Base-by-base conservation (phyloP, 2,888 invertebrate species). In the Ferrisia virgata region DNA sequence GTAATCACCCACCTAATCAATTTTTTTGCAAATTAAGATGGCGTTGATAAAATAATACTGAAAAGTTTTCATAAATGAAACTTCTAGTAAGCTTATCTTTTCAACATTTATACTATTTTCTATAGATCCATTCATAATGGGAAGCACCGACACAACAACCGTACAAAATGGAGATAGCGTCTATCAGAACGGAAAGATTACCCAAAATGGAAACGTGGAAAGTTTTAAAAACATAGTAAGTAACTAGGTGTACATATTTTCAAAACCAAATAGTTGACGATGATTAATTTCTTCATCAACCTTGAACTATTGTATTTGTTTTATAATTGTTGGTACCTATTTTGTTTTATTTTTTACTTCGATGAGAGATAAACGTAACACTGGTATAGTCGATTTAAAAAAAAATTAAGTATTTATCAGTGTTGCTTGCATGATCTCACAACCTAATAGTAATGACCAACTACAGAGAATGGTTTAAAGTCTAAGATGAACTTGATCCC, bases 141-240 rank as follows among this genome's bases (percentile, higher is more conserved):
- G 36, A n/a, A 76, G 72, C 18, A 76, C 72, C n/a, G 72, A 76
- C 5, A 76, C 72, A 36, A 22, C n/a, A 15, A 28, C 15, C 1
- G 2, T 36, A 9, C 18, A 33, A 76, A 76, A 76, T 22, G 72
- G 72, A 33, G 72, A 76, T 18, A 36, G 36, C 15, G 18, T 76
- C 28, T 18, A 76, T 8, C 72, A 76, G 13, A 76, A 76, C 15
- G 72, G 72, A 33, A 76, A 76, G 18, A 36, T 76, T 36, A 18
- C 22, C 15, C 72, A 76, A 76, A 76, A 76, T 18, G 72, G 72
- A 33, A 76, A 76, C 18, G 36, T 76, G 18, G 72, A 76, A 76
- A 76, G 36, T 76, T 76, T 76, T 22, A 76, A 36, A 76, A 76
- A 33, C 8, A 36, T 76, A n/a, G 72, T 76, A 22, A 76, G 72